Conservation (phyloP, 2,113 vertebrate species). For the Oryzias woworae region DNA sequence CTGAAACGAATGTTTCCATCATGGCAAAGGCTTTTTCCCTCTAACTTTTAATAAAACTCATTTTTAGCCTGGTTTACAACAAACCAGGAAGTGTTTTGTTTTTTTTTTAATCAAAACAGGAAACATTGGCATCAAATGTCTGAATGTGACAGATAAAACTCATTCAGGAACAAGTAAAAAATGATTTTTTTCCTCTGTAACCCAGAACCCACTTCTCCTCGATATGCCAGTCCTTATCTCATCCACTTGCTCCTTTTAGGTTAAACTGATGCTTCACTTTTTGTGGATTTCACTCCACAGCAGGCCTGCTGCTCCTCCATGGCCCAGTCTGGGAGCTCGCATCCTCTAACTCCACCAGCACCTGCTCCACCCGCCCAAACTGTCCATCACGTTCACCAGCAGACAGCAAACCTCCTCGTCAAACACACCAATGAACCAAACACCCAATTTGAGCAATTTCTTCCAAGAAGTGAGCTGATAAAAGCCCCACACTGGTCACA, state of each 20-base stretch:
- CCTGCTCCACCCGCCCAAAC: constrained; percentile 19
- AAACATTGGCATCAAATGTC: constrained; percentile 18
- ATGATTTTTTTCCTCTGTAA: no score
- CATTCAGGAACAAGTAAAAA: no score
- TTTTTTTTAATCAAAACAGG: background rate
- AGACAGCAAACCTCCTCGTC: constrained; percentile 40
- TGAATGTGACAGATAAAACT: no score
- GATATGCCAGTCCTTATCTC: no score
- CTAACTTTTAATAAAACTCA: no score
- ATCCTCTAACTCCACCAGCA: constrained; percentile 18
- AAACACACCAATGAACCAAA: constrained; percentile 43
- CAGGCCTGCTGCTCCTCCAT: constrained; percentile 60
- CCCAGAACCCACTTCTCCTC: no score
- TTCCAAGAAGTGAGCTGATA: constrained; percentile 55
- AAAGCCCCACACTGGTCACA: constrained; percentile 53
- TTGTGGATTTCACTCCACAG: constrained; percentile 67
- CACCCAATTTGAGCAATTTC: constrained; percentile 57
- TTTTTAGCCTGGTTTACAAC: no score
- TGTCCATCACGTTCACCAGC: constrained; percentile 45
- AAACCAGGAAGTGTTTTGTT: constrained; percentile 1
- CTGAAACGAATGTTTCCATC: no score
- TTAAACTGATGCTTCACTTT: constrained; percentile 27
- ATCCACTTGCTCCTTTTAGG: no score
- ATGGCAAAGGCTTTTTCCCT: no score
- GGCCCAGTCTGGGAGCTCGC: constrained; percentile 46